A percentile compares a stretch with the other conserved stretches of the same genome.
Conservation (phyloP, 2,888 invertebrate species). For the Loripinus fragilis region DNA sequence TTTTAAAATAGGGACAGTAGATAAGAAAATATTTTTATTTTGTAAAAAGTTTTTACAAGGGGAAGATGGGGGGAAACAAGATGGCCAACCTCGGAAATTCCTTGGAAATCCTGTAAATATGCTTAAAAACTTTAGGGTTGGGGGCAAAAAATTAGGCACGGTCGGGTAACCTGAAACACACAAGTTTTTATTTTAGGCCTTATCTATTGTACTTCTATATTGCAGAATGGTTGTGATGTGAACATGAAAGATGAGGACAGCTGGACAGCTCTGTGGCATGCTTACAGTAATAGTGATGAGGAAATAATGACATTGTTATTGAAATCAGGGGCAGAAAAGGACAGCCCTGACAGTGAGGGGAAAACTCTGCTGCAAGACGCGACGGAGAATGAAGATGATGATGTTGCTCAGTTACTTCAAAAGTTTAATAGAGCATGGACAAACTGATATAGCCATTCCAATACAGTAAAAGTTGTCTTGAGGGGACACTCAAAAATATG, state of each 20-base stretch:
- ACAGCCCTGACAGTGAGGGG: conserved; percentile 67
- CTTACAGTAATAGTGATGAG: conserved; percentile 73
- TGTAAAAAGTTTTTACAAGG: too few species aligned
- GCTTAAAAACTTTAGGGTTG: too few species aligned
- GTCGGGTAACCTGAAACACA: too few species aligned
- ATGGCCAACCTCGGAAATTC: too few species aligned
- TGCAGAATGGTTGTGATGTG: conserved; percentile 68
- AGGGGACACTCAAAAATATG: too few species aligned
- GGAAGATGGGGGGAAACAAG: too few species aligned
- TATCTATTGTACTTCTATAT: neutral
- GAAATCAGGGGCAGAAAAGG: conserved; percentile 72
- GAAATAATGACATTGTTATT: conserved; percentile 72
- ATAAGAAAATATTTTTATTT: too few species aligned
- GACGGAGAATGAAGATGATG: conserved; percentile 74
- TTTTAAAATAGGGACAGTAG: too few species aligned
- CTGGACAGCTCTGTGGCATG: conserved; percentile 77
- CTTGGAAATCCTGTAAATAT: too few species aligned
- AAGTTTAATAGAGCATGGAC: conserved; percentile 66
- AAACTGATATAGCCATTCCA: too few species aligned
- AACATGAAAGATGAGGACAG: conserved; percentile 70
- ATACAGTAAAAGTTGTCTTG: too few species aligned
- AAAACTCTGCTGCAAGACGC: conserved; percentile 72
- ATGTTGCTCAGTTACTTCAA: conserved; percentile 69
- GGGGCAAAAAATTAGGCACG: neutral
- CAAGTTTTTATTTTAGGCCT: neutral